Conservation (phyloP, 2,113 vertebrate species). For the Clarias macrocephalus region DNA sequence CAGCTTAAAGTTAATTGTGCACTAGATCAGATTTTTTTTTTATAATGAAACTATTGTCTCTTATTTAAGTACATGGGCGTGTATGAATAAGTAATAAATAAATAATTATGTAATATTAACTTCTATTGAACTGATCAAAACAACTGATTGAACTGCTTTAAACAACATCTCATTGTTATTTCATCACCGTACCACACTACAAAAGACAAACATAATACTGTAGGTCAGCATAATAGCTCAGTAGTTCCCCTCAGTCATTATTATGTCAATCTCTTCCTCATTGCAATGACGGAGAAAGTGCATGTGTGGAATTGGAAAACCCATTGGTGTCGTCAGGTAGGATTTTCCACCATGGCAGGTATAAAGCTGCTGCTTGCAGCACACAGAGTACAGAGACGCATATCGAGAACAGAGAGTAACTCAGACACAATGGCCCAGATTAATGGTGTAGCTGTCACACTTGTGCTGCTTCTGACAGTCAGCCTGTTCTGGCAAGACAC, state of each 20-base stretch:
- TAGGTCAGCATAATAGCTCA: background rate
- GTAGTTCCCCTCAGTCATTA: conserved; percentile 3
- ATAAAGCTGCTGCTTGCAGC: conserved; percentile 25
- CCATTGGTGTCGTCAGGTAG: background rate
- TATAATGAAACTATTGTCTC: background rate
- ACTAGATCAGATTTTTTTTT: background rate
- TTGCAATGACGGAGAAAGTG: background rate
- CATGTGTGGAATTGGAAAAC: conserved; percentile 5
- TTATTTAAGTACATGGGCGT: background rate
- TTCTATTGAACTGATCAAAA: background rate
- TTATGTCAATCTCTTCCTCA: conserved; percentile 10
- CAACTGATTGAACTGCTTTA: no score
- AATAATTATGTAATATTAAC: background rate
- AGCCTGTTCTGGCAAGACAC: conserved; percentile 45
- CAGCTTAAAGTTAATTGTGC: no score
- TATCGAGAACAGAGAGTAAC: background rate
- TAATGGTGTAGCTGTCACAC: no score
- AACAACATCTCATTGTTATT: background rate
- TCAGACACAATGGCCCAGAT: no score
- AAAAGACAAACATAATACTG: background rate
- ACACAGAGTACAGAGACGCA: background rate
- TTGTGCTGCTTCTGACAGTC: conserved; percentile 46
- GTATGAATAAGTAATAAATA: background rate
- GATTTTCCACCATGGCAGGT: background rate
- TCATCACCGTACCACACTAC: background rate